Evolutionary conservation across 1,140 invertebrate genomes (phyloP).

Genomic region (Drusus annulatus): DNA sequence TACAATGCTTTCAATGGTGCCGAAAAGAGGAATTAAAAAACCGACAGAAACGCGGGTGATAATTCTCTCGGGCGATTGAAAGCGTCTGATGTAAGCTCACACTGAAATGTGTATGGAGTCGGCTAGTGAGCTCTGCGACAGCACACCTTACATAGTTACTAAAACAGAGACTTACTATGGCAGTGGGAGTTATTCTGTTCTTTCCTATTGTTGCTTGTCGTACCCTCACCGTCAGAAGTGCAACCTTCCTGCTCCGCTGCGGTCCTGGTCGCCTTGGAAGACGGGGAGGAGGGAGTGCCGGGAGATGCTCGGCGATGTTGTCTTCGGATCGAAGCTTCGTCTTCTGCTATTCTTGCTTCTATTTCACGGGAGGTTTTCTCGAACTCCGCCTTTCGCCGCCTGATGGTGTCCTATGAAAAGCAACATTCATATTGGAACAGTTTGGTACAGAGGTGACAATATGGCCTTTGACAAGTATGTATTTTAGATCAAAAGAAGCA

Average conservation of each 20-base stretch:
- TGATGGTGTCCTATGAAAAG: conserved; percentile 65
- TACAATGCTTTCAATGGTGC: not conserved
- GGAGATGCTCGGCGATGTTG: conserved; percentile 30
- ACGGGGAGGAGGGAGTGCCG: conserved; percentile 1
- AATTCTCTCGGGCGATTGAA: too few relatives aligned
- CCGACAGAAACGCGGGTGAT: too few relatives aligned
- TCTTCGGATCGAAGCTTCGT: conserved; percentile 59
- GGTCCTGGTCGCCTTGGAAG: not conserved
- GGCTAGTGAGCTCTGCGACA: not conserved
- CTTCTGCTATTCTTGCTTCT: conserved; percentile 67
- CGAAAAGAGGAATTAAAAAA: too few relatives aligned
- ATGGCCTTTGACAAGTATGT: too few relatives aligned
- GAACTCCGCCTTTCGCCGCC: conserved; percentile 65
- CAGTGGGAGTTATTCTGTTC: conserved; percentile 50
- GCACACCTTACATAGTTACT: conserved; percentile 31
- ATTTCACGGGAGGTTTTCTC: conserved; percentile 69
- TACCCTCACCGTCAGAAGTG: conserved; percentile 57
- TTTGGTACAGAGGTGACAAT: too few relatives aligned
- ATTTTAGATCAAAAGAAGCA: too few relatives aligned
- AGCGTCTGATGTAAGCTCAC: too few relatives aligned
- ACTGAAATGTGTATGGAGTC: not conserved
- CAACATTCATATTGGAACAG: too few relatives aligned
- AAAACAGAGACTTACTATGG: conserved; percentile 56
- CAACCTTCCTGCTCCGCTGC: conserved; percentile 40
- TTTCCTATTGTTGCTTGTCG: conserved; percentile 57